Conservation (phyloP, 2,888 invertebrate species). For the Meteorus cinctellus region DNA sequence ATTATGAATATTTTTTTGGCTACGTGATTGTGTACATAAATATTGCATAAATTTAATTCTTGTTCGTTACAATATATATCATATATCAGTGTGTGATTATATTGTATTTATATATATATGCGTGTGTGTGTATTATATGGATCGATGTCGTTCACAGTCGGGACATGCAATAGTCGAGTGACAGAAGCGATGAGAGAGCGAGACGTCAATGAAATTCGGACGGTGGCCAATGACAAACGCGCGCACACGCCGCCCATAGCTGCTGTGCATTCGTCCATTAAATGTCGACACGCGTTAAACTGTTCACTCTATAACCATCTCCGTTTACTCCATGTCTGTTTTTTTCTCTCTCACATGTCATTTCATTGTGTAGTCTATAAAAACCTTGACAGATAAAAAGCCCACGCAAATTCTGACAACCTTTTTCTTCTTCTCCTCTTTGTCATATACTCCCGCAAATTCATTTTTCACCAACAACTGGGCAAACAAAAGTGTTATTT, state of each 20-base stretch:
- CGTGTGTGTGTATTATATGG: neutral
- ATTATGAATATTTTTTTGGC: neutral
- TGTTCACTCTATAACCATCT: conserved; percentile 1
- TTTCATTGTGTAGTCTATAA: neutral
- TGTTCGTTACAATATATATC: neutral
- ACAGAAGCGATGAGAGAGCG: conserved; percentile 34
- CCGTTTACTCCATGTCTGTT: neutral
- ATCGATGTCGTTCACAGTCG: neutral
- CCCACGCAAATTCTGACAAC: conserved; percentile 2
- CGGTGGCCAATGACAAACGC: conserved; percentile 18
- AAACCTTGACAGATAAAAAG: neutral
- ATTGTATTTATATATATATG: neutral
- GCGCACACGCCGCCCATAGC: conserved; percentile 35
- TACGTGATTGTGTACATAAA: neutral
- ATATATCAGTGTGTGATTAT: too few relatives aligned
- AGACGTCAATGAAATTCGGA: conserved; percentile 36
- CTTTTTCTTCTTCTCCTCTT: neutral
- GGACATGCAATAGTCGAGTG: conserved; percentile 17
- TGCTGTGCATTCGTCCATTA: conserved; percentile 41
- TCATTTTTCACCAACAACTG: neutral
- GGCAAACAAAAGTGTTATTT: conserved; percentile 24
- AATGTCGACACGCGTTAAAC: conserved; percentile 47
- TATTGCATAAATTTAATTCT: neutral
- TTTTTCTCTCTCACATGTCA: neutral
- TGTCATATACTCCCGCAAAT: neutral